phyloP scores from a whole-genome alignment of 2,113 vertebrate genomes.

The Odocoileus hemionus region DNA sequence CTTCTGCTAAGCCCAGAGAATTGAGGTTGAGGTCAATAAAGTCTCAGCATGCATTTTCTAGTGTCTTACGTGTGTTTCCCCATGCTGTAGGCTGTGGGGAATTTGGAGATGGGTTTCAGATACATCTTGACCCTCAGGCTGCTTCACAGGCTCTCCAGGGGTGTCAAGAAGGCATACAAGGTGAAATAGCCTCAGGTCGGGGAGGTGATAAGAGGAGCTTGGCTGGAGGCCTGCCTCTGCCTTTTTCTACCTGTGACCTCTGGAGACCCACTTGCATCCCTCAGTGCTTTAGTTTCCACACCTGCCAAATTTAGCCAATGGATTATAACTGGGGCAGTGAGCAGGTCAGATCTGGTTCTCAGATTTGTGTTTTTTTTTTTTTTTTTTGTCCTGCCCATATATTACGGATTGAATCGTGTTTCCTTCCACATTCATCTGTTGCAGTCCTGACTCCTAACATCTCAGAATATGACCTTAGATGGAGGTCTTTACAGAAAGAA shows the following conservation, averaged over 20 bases:
- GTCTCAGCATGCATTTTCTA: background rate
- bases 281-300: conserved; percentile 3
- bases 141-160: background rate
- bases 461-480: background rate
- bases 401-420: background rate
- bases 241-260: background rate
- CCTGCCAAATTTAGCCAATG: background rate
- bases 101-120: background rate
- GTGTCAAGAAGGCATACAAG: background rate
- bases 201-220: background rate
- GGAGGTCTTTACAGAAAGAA: background rate
- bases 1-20: background rate
- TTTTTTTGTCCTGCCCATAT: background rate
- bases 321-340: background rate
- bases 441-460: background rate
- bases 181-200: background rate
- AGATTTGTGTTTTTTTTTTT: background rate
- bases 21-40: background rate
- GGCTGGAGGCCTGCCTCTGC: background rate
- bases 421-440: background rate
- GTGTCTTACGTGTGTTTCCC: background rate
- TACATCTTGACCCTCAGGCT: background rate
- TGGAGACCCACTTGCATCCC: background rate
- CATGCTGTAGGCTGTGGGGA: background rate
- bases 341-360: background rate